Evolutionary conservation across 2,797 vertebrate genomes (phyloP).

Genomic region (Lophius americanus): DNA sequence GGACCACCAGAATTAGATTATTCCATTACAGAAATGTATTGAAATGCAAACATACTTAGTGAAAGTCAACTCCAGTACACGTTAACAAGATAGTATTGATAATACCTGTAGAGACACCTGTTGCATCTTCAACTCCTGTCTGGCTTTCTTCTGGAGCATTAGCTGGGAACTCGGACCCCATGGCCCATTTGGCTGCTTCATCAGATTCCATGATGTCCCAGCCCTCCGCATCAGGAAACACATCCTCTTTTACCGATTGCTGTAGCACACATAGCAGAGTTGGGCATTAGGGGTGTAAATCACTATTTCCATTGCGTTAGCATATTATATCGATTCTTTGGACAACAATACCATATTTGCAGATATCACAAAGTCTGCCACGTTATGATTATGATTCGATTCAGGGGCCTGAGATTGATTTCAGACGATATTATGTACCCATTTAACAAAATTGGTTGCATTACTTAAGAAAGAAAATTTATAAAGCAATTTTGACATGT

Average conservation of each 20-base stretch:
- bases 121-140: conserved; percentile 28
- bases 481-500: too few relatives aligned
- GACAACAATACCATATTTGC: too few relatives aligned
- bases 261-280: conserved; percentile 17
- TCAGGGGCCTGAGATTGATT: too few relatives aligned
- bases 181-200: conserved; percentile 75
- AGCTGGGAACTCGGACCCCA: conserved; percentile 70
- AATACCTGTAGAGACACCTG: conserved; percentile 51
- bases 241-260: conserved; percentile 70
- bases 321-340: too few relatives aligned
- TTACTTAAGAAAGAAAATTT: too few relatives aligned
- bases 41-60: too few relatives aligned
- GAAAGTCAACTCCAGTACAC: background rate
- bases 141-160: conserved; percentile 35
- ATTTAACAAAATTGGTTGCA: too few relatives aligned
- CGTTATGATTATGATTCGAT: too few relatives aligned
- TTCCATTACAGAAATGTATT: background rate
- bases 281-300: background rate
- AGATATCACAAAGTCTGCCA: too few relatives aligned
- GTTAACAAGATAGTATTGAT: background rate
- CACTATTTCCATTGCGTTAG: too few relatives aligned
- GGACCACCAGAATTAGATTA: background rate
- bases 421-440: too few relatives aligned
- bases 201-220: conserved; percentile 78
- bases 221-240: conserved; percentile 75